Conservation (phyloP, 37 sponge, comb jelly and placozoan species). For the Bolinopsis microptera region DNA sequence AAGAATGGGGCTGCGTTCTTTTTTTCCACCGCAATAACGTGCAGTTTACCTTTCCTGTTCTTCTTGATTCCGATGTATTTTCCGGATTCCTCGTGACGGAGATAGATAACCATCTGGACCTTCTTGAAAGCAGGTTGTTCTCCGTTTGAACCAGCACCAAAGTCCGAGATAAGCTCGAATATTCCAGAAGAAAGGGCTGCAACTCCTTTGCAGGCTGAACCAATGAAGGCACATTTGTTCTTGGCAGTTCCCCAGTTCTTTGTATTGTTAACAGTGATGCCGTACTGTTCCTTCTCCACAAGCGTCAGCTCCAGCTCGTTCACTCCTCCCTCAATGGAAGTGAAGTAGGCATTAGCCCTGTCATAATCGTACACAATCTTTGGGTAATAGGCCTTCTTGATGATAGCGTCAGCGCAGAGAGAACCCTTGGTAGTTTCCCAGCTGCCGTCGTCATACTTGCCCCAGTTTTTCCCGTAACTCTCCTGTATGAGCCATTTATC, state of each 20-base stretch:
- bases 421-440: not conserved
- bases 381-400: not conserved
- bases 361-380: constrained; percentile 35
- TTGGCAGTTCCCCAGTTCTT: constrained; percentile 27
- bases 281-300: not conserved
- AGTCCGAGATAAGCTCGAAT: constrained; percentile 25
- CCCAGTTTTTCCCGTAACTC: constrained; percentile 14
- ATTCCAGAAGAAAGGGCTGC: not conserved
- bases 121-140: not conserved
- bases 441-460: not conserved
- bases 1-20: constrained; percentile 11
- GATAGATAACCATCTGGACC: constrained; percentile 53
- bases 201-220: constrained; percentile 58
- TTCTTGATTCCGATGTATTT: constrained; percentile 46
- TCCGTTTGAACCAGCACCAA: not conserved
- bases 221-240: constrained; percentile 58
- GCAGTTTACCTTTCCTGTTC: not conserved
- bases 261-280: not conserved
- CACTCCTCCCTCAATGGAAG: constrained; percentile 25
- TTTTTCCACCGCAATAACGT: not conserved
- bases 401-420: not conserved
- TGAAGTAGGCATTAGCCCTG: constrained; percentile 61
- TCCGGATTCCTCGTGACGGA: not conserved
- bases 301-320: not conserved
- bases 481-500: constrained; percentile 9